Conservation (phyloP, 2,888 invertebrate genomes). For the Bruchidius siliquastri region DNA sequence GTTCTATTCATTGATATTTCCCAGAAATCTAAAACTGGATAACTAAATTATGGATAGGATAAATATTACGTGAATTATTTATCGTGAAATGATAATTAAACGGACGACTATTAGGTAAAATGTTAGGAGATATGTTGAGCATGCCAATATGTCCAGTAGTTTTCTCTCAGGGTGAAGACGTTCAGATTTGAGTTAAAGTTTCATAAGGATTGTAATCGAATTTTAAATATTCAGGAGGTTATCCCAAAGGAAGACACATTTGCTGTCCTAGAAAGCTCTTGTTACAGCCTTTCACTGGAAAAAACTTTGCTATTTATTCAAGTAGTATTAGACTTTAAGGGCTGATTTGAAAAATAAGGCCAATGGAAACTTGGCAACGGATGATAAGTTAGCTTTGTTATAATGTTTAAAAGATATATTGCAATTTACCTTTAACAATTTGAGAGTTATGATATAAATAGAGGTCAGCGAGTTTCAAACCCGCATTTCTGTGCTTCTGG, state of each 20-base stretch:
- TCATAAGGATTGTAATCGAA: slow-evolving; percentile 35
- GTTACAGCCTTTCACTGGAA: slow-evolving; percentile 12
- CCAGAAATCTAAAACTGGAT: too few species aligned
- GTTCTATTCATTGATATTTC: too few species aligned
- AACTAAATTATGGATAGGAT: too few species aligned
- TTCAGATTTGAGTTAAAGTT: slow-evolving; percentile 26
- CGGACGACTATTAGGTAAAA: slow-evolving; percentile 12
- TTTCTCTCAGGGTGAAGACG: slow-evolving; percentile 21
- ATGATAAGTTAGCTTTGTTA: too few species aligned
- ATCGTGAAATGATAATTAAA: too few species aligned
- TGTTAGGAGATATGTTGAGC: slow-evolving; percentile 9
- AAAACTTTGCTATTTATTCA: slow-evolving; percentile 23
- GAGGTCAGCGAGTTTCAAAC: too few species aligned
- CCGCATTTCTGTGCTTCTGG: too few species aligned
- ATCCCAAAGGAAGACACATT: slow-evolving; percentile 22
- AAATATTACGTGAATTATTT: too few species aligned
- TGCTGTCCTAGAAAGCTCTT: slow-evolving; percentile 13
- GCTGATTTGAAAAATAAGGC: slow-evolving; percentile 4
- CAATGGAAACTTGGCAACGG: slow-evolving; percentile 12
- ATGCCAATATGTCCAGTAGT: slow-evolving; percentile 13
- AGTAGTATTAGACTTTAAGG: slow-evolving; percentile 3
- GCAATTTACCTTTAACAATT: too few species aligned
- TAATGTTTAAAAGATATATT: too few species aligned
- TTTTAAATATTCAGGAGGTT: slow-evolving; percentile 33
- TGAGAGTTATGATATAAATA: too few species aligned